These are phyloP conservation scores for Agraylea sexmaculata DNA, from an alignment of 1,140 invertebrate species.

Conservation along the genomic window DNA sequence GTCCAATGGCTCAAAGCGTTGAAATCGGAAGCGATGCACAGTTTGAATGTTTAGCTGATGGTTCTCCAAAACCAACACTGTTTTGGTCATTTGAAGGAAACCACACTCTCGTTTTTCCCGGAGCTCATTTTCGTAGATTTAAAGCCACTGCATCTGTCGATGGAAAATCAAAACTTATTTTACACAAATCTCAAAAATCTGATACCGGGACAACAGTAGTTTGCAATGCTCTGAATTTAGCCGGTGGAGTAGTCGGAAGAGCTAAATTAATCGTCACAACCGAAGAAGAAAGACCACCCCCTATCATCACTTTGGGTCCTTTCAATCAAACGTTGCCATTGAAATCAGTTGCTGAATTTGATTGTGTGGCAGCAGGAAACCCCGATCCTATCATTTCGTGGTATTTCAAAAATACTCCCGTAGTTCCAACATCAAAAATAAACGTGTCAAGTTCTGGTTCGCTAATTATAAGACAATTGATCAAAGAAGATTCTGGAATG, in stretches of 20 bases:
- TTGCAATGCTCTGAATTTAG: slow-evolving; percentile 71
- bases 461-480: slow-evolving; percentile 64
- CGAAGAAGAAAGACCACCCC: slow-evolving; percentile 68
- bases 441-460: slow-evolving; percentile 59
- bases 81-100: slow-evolving; percentile 72
- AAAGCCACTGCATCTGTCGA: slow-evolving; percentile 46
- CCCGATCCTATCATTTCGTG: slow-evolving; percentile 71
- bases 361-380: slow-evolving; percentile 62
- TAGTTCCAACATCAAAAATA: slow-evolving; percentile 50
- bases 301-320: slow-evolving; percentile 76
- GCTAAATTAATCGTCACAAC: slow-evolving; percentile 64
- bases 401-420: slow-evolving; percentile 68
- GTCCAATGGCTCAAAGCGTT: slow-evolving; percentile 51
- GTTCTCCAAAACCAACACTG: slow-evolving; percentile 56
- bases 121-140: slow-evolving; percentile 46
- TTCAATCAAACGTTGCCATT: slow-evolving; percentile 81
- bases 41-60: slow-evolving; percentile 56
- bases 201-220: slow-evolving; percentile 54
- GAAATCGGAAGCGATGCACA: slow-evolving; percentile 50
- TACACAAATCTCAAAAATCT: slow-evolving; percentile 48
- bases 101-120: slow-evolving; percentile 56
- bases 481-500: slow-evolving; percentile 60
- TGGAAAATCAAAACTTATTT: slow-evolving; percentile 47
- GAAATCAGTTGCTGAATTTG: slow-evolving; percentile 61
- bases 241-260: slow-evolving; percentile 65